Evolutionary conservation across 2,888 invertebrate species (phyloP).

Genomic region (Candidula unifasciata): DNA sequence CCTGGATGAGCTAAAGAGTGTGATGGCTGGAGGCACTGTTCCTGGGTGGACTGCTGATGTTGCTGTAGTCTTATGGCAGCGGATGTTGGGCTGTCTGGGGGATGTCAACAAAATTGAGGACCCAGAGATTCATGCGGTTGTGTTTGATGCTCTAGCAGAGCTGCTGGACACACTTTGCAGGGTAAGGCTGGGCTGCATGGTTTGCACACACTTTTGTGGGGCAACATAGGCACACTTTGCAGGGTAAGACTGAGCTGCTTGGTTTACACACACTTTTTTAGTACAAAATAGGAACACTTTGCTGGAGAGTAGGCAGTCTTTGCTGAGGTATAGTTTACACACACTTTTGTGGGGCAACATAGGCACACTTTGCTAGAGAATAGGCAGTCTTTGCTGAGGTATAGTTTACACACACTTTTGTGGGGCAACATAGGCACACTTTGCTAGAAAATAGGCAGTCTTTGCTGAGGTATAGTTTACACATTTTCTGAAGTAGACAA

Average conservation of each 20-base stretch:
- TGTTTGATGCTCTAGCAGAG: constrained; percentile 93
- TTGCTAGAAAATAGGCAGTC: no score
- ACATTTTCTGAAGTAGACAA: no score
- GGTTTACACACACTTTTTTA: no score
- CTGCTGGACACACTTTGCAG: constrained; percentile 91
- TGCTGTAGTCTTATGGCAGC: constrained; percentile 94
- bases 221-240: background rate
- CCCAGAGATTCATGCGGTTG: constrained; percentile 90
- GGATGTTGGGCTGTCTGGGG: constrained; percentile 95
- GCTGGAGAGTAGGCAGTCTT: no score
- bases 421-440: no score
- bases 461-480: no score
- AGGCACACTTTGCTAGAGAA: no score
- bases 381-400: no score
- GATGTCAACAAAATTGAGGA: constrained; percentile 92
- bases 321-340: no score
- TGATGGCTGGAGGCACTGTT: constrained; percentile 73
- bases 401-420: no score
- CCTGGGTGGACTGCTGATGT: constrained; percentile 95
- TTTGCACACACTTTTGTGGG: background rate
- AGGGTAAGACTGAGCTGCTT: background rate
- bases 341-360: no score
- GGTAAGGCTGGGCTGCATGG: constrained; percentile 58
- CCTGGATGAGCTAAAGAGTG: constrained; percentile 69
- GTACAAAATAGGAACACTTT: no score